phyloP scores from a whole-genome alignment of 2,888 invertebrate species.

The Scaptomyza tumidula region DNA sequence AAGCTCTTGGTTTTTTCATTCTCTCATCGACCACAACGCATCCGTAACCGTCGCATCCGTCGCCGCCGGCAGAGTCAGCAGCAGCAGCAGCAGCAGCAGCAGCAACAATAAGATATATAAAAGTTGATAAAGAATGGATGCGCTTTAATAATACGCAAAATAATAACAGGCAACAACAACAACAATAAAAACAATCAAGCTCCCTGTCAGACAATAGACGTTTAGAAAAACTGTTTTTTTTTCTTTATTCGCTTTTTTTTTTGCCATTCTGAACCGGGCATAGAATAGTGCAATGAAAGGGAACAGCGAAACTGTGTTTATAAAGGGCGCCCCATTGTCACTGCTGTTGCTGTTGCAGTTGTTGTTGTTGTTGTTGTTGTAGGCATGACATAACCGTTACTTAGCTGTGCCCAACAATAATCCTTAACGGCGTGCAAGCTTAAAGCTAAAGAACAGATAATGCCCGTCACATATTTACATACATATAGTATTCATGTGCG shows the following conservation, averaged over 20 bases:
- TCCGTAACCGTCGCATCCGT: constrained; percentile 64
- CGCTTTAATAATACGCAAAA: constrained; percentile 74
- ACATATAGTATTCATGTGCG: neutral
- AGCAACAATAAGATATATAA: constrained; percentile 48
- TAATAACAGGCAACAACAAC: constrained; percentile 46
- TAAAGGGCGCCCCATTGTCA: constrained; percentile 53
- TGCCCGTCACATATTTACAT: neutral
- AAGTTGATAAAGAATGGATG: constrained; percentile 71
- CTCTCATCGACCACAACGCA: constrained; percentile 47
- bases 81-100: constrained; percentile 38
- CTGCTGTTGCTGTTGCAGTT: constrained; percentile 13
- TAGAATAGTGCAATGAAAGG: constrained; percentile 17
- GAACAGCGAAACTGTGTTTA: constrained; percentile 10
- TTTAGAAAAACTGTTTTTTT: constrained; percentile 47
- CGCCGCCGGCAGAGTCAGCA: constrained; percentile 25
- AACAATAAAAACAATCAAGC: constrained; percentile 58
- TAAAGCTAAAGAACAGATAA: constrained; percentile 45
- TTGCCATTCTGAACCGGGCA: constrained; percentile 1
- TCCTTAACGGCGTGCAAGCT: constrained; percentile 59
- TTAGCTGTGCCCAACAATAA: constrained; percentile 49
- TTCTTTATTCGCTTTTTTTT: constrained; percentile 3
- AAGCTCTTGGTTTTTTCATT: constrained; percentile 46
- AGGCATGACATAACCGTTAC: constrained; percentile 47
- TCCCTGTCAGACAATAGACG: constrained; percentile 60
- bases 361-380: constrained; percentile 20